Percentiles rank a stretch among this genome's conserved stretches.
phyloP scores from a whole-genome alignment of 2,888 invertebrate genomes.

The Galeruca laticollis region DNA sequence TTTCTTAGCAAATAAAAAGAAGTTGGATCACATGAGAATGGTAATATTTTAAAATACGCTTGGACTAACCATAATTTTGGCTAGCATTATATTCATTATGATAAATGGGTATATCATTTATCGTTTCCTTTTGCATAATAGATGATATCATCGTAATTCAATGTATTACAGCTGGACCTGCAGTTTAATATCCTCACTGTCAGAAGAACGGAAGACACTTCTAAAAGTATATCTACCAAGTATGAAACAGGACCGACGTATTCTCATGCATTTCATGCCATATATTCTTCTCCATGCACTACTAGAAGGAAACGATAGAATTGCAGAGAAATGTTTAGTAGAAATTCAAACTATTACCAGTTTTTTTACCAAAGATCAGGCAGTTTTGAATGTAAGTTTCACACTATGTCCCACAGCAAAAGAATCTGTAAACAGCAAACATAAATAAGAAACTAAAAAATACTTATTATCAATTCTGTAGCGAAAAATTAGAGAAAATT shows the following conservation, averaged over 20 bases:
- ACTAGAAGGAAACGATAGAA: slow-evolving; percentile 67
- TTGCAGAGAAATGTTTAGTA: slow-evolving; percentile 67
- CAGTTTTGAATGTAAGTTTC: slow-evolving; percentile 54
- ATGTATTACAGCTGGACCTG: slow-evolving; percentile 74
- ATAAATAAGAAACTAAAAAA: no score
- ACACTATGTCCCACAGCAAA: neutral
- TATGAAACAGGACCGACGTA: slow-evolving; percentile 79
- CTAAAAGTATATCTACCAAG: slow-evolving; percentile 80
- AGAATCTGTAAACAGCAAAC: neutral
- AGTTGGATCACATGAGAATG: no score
- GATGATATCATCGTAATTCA: no score
- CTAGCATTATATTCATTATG: no score
- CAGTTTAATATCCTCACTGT: slow-evolving; percentile 75
- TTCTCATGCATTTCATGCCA: slow-evolving; percentile 80
- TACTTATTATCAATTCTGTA: no score
- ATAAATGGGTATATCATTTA: no score
- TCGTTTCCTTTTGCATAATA: no score
- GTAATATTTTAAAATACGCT: no score
- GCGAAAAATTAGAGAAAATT: no score
- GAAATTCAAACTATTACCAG: slow-evolving; percentile 72
- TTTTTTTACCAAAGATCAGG: slow-evolving; percentile 53
- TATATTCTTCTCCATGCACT: slow-evolving; percentile 78
- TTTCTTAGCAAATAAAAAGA: no score
- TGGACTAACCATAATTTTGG: no score
- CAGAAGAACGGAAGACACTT: slow-evolving; percentile 72